Conservation (phyloP, 2,797 vertebrate genomes). For the Iguana delicatissima region DNA sequence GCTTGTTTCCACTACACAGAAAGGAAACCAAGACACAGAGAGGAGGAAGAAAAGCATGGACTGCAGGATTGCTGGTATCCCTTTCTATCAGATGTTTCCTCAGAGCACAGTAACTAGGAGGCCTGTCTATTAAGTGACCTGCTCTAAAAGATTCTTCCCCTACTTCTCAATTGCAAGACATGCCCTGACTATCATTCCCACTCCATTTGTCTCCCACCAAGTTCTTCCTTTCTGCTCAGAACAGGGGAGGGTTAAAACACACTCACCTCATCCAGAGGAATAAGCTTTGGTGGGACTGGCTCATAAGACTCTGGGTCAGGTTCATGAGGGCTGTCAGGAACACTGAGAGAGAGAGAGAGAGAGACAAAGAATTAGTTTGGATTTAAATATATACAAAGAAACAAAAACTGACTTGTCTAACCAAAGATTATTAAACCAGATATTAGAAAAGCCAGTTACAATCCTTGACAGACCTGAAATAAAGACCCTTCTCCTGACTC, state of each 20-base stretch:
- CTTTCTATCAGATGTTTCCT: neutral
- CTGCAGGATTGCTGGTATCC: neutral
- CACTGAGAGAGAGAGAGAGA: slow-evolving; percentile 54
- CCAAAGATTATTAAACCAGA: neutral
- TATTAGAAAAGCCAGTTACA: neutral
- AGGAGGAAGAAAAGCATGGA: neutral
- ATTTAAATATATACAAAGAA: neutral
- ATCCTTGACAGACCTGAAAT: neutral
- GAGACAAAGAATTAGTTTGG: neutral
- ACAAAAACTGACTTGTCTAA: neutral
- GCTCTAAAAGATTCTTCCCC: neutral
- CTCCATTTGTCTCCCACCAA: neutral
- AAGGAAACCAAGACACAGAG: slow-evolving; percentile 5
- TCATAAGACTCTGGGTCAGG: slow-evolving; percentile 94
- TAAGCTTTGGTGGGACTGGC: slow-evolving; percentile 91
- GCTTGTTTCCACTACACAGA: slow-evolving; percentile 6
- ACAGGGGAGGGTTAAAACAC: neutral
- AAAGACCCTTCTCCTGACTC: neutral
- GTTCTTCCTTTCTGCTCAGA: neutral
- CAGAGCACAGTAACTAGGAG: neutral
- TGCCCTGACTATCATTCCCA: slow-evolving; percentile 3
- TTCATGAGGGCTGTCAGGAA: slow-evolving; percentile 91
- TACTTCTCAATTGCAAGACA: neutral
- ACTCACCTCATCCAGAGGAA: slow-evolving; percentile 93
- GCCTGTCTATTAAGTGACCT: neutral